A percentile compares a stretch with the other conserved stretches of the same genome.
These are phyloP conservation scores for Melanocharis versteri DNA, from an alignment of 2,113 vertebrate genomes.

Conservation along the genomic window DNA sequence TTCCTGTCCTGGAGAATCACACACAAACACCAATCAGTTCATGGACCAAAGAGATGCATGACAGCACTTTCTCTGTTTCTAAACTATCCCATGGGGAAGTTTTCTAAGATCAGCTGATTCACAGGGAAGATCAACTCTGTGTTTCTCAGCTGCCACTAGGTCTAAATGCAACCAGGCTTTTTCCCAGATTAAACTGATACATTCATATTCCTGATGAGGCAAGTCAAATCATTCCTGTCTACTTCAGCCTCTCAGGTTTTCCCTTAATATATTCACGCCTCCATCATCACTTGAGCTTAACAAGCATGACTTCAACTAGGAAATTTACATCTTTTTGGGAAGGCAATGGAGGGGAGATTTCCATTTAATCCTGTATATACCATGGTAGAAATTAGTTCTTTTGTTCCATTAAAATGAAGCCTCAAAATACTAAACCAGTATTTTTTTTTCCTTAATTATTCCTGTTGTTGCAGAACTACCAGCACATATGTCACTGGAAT, in stretches of 20 bases:
- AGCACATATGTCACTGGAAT: slow-evolving; percentile 1
- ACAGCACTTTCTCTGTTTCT: neutral
- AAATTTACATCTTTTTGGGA: neutral
- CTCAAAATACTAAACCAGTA: neutral
- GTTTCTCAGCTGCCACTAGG: neutral
- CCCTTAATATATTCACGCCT: neutral
- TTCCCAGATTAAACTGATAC: neutral
- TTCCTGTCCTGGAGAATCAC: neutral
- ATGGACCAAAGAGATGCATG: neutral
- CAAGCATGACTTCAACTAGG: neutral
- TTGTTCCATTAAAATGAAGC: slow-evolving; percentile 1
- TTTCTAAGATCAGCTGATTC: neutral
- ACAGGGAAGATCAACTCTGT: neutral
- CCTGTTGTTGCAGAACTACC: slow-evolving; percentile 21
- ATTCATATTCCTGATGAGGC: neutral
- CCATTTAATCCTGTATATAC: neutral
- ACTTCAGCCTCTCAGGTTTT: neutral
- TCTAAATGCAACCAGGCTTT: neutral
- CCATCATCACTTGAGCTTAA: neutral
- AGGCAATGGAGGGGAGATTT: neutral
- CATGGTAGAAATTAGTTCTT: slow-evolving; percentile 17
- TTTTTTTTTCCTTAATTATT: slow-evolving; percentile 9
- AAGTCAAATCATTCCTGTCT: neutral
- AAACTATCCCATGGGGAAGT: neutral
- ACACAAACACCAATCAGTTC: neutral